Percentiles rank a stretch among this genome's conserved stretches.
These are phyloP conservation scores for chimpanzee (Pan troglodytes) DNA, from an alignment of 2,113 vertebrate genomes.

Conservation along the genomic window DNA sequence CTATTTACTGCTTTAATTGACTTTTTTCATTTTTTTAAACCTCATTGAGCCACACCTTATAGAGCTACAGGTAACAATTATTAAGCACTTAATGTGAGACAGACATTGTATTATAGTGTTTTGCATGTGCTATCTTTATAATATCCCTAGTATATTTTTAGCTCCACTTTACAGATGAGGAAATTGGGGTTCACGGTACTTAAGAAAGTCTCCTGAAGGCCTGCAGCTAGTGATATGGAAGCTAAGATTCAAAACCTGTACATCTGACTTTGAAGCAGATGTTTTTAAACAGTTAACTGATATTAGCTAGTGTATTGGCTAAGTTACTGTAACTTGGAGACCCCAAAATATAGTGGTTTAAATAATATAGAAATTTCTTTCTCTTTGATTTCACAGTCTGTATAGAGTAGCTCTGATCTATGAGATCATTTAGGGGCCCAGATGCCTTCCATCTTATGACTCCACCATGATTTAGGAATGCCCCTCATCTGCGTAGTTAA, in stretches of 20 bases:
- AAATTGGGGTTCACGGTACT: not conserved
- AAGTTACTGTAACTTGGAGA: not conserved
- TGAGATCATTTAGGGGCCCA: not conserved
- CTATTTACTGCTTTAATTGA: constrained; percentile 65
- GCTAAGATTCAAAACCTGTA: not conserved
- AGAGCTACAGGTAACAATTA: not conserved
- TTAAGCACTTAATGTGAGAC: not conserved
- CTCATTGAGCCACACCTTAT: not conserved
- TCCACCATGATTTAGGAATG: not conserved
- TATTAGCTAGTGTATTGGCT: not conserved
- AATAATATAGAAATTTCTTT: not conserved
- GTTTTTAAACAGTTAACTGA: not conserved
- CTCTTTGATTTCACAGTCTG: not conserved
- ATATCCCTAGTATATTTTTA: not conserved
- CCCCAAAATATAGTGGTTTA: not conserved
- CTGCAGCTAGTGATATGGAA: not conserved
- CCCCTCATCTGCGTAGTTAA: not conserved
- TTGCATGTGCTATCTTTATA: not conserved
- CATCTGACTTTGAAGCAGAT: not conserved
- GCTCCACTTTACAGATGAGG: not conserved
- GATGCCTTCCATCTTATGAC: not conserved
- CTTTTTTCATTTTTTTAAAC: not conserved
- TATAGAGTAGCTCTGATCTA: not conserved
- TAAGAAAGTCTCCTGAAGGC: not conserved
- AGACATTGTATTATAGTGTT: not conserved